Base-by-base conservation (phyloP, 2,888 invertebrate genomes). In the Chesias legatella region DNA sequence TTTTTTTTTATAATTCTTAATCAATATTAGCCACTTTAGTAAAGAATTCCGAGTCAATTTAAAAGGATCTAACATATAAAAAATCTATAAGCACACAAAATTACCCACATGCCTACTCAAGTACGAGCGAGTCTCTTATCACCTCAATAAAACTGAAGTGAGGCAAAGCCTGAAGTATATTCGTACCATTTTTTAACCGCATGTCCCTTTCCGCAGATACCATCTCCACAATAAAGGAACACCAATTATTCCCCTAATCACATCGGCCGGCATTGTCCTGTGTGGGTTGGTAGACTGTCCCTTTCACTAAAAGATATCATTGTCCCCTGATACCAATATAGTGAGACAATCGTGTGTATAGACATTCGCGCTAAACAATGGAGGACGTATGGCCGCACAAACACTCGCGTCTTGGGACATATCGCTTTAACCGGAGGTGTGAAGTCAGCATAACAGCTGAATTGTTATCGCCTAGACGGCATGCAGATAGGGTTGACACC, bases 401-500 rank as follows among this genome's bases (percentile, higher is more conserved):
- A 46, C 48, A 59, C 48, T 39, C 43, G 39, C 48, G 56, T 53
- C 64, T 60, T 59, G 47, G 60, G 60, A 61, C 57, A 59, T 67
- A 68, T 71, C 65, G 58, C 51, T 60, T 62, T 60, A 60, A 63
- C 53, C 53, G 44, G 60, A 75, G 69, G 74, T 69, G 76, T 63
- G 67, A 76, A 74, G 64, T 67, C 63, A 55, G 60, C 68, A 65
- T 69, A 67, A 66, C 68, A 66, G 64, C 58, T 72, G 77, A 69
- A 78, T 79, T 80, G 78, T 80, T 80, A 76, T 73, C 74, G 64
- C 60, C 58, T 62, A 56, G 58, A 63, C 57, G 61, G 59, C 59
- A 50, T 36, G 6, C 11, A 9, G 24, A 37, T 41, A 64, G 59
- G 60, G 63, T 8, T 63, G 58, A 2, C 53, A 33, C 40, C 7